Conservation (phyloP, 2,113 vertebrate genomes). For the Brachypodius melanocephalos region DNA sequence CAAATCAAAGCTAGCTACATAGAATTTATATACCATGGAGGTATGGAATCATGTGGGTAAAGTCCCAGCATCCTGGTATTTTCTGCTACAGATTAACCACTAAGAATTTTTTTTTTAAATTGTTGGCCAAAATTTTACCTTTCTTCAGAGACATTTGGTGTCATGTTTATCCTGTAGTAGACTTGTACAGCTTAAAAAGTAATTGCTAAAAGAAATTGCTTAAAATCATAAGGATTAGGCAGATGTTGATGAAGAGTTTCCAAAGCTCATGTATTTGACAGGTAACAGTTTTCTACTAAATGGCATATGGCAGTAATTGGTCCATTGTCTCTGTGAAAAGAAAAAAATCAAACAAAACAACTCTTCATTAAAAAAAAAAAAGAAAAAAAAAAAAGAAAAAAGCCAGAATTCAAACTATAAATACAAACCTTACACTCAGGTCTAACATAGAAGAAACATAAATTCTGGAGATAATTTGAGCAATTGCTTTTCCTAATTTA, state of each 20-base stretch:
- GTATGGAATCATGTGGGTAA: neutral
- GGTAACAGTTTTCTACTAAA: neutral
- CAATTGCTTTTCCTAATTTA: neutral
- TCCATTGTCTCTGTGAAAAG: neutral
- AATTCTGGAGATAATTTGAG: neutral
- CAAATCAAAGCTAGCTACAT: neutral
- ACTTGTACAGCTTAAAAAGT: neutral
- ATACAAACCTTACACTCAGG: neutral
- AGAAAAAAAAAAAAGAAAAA: neutral
- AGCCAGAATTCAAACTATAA: neutral
- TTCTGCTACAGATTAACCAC: neutral
- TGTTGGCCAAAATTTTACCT: neutral
- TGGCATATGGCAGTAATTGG: fast-evolving
- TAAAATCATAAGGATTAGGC: neutral
- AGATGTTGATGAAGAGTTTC: neutral
- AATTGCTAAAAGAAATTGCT: neutral
- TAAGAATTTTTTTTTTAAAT: neutral
- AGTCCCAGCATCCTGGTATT: neutral
- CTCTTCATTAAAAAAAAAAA: neutral
- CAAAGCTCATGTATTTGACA: neutral
- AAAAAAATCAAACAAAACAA: neutral
- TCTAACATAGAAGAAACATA: neutral
- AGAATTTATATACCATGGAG: neutral
- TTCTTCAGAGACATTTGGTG: neutral
- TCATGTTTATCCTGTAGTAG: neutral